phyloP scores from a whole-genome alignment of 2,113 vertebrate species.

The Rynchops niger region DNA sequence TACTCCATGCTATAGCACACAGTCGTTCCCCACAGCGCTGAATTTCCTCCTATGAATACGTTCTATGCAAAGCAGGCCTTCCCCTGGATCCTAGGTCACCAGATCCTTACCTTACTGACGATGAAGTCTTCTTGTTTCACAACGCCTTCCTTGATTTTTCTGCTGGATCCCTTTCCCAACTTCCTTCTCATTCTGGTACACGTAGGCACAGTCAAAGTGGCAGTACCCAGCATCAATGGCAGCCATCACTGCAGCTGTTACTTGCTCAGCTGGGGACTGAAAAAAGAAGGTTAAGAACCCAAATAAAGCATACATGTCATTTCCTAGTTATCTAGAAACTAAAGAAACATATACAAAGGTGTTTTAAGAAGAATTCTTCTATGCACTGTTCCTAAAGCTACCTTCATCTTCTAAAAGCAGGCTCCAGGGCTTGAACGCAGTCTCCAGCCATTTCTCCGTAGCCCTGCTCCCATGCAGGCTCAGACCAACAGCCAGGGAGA shows the following conservation, averaged over 20 bases:
- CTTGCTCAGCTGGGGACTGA: slow-evolving; percentile 75
- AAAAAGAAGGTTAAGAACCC: not conserved
- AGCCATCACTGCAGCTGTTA: slow-evolving; percentile 71
- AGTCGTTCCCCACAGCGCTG: not conserved
- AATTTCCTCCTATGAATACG: not conserved
- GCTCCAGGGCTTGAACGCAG: not conserved
- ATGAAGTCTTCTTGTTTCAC: slow-evolving; percentile 85
- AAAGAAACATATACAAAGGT: not conserved
- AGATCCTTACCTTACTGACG: slow-evolving; percentile 81
- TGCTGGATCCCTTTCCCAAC: slow-evolving; percentile 77
- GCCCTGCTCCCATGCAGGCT: not conserved
- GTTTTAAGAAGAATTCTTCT: not conserved
- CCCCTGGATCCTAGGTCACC: not conserved
- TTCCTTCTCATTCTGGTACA: slow-evolving; percentile 83
- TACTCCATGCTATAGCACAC: not conserved
- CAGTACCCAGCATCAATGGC: slow-evolving; percentile 81
- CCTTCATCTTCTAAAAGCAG: not conserved
- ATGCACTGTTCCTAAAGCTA: not conserved
- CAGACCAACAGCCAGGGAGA: not conserved
- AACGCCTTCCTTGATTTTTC: slow-evolving; percentile 75
- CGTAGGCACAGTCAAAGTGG: slow-evolving; percentile 80
- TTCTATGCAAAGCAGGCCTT: not conserved
- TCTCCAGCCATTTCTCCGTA: not conserved
- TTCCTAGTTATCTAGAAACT: not conserved
- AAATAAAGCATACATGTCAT: not conserved